Evolutionary conservation across 2,113 vertebrate genomes (phyloP).

Genomic region (Tretioscincus oriximinensis): DNA sequence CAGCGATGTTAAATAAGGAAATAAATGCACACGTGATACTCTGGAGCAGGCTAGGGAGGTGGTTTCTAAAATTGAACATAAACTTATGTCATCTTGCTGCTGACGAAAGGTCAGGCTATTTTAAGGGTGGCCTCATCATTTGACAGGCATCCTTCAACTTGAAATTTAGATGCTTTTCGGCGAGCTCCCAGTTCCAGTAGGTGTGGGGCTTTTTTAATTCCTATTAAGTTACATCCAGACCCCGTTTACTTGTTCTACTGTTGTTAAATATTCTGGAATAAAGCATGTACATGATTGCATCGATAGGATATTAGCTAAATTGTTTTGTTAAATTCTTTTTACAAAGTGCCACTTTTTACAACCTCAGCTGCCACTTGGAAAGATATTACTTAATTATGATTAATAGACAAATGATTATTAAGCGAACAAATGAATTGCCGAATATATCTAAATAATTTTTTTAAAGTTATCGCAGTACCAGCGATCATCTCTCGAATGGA

Average conservation of each 20-base stretch:
- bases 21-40: background rate
- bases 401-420: background rate
- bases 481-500: too few relatives aligned
- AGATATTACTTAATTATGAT: background rate
- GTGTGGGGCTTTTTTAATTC: too few relatives aligned
- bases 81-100: background rate
- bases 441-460: too few relatives aligned
- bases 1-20: conserved; percentile 36
- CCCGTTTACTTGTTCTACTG: background rate
- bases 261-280: background rate
- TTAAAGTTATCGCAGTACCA: too few relatives aligned
- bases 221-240: too few relatives aligned
- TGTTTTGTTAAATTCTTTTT: background rate
- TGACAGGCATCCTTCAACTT: conserved; percentile 11
- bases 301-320: background rate
- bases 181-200: too few relatives aligned
- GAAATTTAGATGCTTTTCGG: background rate
- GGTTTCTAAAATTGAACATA: conserved; percentile 37
- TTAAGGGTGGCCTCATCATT: conserved; percentile 63
- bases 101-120: conserved; percentile 30
- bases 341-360: background rate
- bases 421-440: too few relatives aligned
- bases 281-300: background rate
- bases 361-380: background rate
- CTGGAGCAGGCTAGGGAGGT: conserved; percentile 5